phyloP scores from a whole-genome alignment of 2,797 vertebrate species.

The Bovichtus diacanthus region DNA sequence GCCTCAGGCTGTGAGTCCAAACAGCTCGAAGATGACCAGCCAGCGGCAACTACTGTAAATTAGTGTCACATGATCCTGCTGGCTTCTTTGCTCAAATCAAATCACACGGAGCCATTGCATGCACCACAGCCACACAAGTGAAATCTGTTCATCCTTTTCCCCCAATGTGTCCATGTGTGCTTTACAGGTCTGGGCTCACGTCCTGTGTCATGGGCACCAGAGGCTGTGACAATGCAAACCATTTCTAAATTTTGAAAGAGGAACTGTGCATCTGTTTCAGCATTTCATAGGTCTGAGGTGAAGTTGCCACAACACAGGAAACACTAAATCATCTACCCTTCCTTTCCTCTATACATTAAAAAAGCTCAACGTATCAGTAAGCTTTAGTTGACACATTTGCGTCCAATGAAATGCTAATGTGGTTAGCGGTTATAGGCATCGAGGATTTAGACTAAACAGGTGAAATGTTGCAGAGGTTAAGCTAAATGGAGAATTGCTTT shows the following conservation, averaged over 20 bases:
- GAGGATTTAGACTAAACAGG: background rate
- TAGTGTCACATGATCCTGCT: conserved; percentile 57
- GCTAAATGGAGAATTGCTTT: background rate
- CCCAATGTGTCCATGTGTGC: background rate
- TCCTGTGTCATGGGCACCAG: background rate
- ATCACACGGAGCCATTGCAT: conserved; percentile 44
- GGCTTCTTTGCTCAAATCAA: conserved; percentile 44
- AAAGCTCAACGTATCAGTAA: background rate
- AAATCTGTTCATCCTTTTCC: conserved; percentile 35
- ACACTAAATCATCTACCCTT: conserved; percentile 55
- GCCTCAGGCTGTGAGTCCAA: conserved; percentile 31
- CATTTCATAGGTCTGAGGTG: conserved; percentile 49
- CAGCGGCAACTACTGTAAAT: conserved; percentile 34
- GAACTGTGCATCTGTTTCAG: conserved; percentile 54
- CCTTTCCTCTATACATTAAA: conserved; percentile 42
- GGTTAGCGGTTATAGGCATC: background rate
- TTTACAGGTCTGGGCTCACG: background rate
- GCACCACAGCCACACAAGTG: conserved; percentile 26
- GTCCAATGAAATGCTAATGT: background rate
- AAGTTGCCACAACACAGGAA: conserved; percentile 69
- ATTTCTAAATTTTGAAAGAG: conserved; percentile 28
- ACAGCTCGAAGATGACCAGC: conserved; percentile 43
- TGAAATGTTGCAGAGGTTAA: background rate
- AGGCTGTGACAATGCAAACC: conserved; percentile 10
- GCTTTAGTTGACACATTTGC: background rate